Base-by-base conservation (phyloP, 2,113 vertebrate genomes). In the Stictonetta naevosa region DNA sequence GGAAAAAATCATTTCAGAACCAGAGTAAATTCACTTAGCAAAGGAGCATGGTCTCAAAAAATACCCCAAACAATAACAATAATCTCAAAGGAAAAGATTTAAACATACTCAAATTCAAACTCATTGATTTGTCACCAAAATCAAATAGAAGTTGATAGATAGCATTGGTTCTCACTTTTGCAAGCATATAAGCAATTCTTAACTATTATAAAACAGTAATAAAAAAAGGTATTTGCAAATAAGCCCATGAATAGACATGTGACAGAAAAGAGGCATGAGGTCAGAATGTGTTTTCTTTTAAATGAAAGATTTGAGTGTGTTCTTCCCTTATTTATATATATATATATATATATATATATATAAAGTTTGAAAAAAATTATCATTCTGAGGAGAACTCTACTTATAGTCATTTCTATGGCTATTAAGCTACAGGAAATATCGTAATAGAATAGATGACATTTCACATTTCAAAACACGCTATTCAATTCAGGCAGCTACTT, bases 1-100 rank as follows among this genome's bases (percentile, higher is more conserved):
- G 21, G 68, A 66, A 93, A 83, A 90, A 90, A 93, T 38, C 42
- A 76, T 82, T 91, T 80, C 58, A 81, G 42, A 94, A 85, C 44
- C 89, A 90, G 36, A 95, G 13, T 46, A 95, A 91, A 18, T 84
- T 94, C 64, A 73, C 50, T 93, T 38, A 79, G 16, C 11, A 90
- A 86, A 94, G 84, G 3, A 34, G 22, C 31, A 86, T 29, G 3
- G 18, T 56, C 50, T 80, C 62, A 28, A 91, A 69, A 91, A 63
- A 14, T 72, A 6, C 4, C 9, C 15, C 31, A 69, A 50, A 29
- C 28, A 69, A 33, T 66, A 88, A 83, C 25, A 75, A 11, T 56
- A 71, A 89, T 13, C 17, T 64, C 62, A 71, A 63, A 48, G 13
- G 26, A 73, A 88, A 68, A 82, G 3, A 3, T 62, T 83, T 66